phyloP scores from a whole-genome alignment of 2,797 vertebrate genomes.

The Sebastolobus alascanus region DNA sequence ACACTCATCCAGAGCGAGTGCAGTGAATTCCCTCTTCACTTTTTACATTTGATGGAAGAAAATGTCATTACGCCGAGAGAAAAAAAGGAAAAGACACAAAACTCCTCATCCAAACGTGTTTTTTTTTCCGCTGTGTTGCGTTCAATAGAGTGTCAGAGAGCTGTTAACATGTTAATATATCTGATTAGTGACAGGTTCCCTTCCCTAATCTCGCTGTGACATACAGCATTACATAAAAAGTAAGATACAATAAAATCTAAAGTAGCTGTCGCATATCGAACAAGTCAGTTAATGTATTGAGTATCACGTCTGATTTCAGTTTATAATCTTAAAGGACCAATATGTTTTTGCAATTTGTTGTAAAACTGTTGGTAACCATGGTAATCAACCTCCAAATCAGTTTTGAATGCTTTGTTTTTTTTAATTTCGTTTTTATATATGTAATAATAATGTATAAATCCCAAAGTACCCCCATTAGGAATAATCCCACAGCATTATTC shows the following conservation, averaged over 20 bases:
- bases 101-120: slow-evolving; percentile 21
- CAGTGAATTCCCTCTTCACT: slow-evolving; percentile 53
- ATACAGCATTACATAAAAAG: neutral
- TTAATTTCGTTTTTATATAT: too few relatives aligned
- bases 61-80: slow-evolving; percentile 21
- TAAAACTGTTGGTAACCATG: too few relatives aligned
- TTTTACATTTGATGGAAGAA: slow-evolving; percentile 49
- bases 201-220: slow-evolving; percentile 2
- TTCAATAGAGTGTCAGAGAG: slow-evolving; percentile 25
- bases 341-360: too few relatives aligned
- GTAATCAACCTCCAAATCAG: too few relatives aligned
- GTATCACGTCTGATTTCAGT: too few relatives aligned
- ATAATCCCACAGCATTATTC: too few relatives aligned
- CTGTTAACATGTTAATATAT: slow-evolving; percentile 52
- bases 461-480: too few relatives aligned
- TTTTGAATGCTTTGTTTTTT: too few relatives aligned
- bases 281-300: too few relatives aligned
- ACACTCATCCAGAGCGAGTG: slow-evolving; percentile 61
- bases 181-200: slow-evolving; percentile 26
- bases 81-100: neutral
- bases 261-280: neutral
- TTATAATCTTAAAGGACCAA: too few relatives aligned
- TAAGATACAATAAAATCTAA: neutral
- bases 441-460: too few relatives aligned
- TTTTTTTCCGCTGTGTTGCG: slow-evolving; percentile 9